A percentile compares a stretch with the other conserved stretches of the same genome.
These are phyloP conservation scores for Pilophorus perplexus DNA, from an alignment of 2,888 invertebrate species.

Conservation along the genomic window DNA sequence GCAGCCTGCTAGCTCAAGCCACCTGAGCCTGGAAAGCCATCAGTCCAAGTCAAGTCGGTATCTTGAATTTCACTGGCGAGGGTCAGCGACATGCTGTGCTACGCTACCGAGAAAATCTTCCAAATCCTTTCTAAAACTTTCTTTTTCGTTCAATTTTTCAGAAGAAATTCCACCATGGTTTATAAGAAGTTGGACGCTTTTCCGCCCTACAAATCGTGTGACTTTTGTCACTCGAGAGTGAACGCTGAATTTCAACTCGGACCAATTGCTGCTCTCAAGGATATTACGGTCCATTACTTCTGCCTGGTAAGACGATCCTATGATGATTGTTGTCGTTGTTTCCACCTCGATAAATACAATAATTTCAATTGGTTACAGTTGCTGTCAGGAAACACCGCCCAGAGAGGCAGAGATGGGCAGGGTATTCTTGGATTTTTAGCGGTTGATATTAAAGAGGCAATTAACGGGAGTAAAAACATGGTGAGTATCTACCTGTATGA, in stretches of 20 bases:
- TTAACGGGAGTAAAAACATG: slow-evolving; percentile 62
- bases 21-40: too few relatives aligned
- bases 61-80: too few relatives aligned
- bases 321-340: neutral
- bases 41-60: too few relatives aligned
- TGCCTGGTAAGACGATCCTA: slow-evolving; percentile 17
- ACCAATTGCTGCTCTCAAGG: neutral
- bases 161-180: neutral
- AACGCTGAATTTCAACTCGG: slow-evolving; percentile 1
- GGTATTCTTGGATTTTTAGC: slow-evolving; percentile 72
- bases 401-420: slow-evolving; percentile 65
- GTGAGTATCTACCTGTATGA: slow-evolving; percentile 55
- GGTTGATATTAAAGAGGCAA: slow-evolving; percentile 66
- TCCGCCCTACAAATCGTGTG: neutral
- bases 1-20: too few relatives aligned
- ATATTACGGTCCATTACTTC: slow-evolving; percentile 9
- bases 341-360: too few relatives aligned
- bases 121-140: too few relatives aligned
- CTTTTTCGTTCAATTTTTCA: too few relatives aligned
- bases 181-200: neutral
- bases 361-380: too few relatives aligned
- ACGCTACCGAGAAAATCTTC: too few relatives aligned
- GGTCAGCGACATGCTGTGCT: too few relatives aligned
- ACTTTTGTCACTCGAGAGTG: neutral
- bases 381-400: slow-evolving; percentile 66